These are phyloP conservation scores for Adelosebastes latens DNA, from an alignment of 2,797 vertebrate genomes.

Conservation along the genomic window DNA sequence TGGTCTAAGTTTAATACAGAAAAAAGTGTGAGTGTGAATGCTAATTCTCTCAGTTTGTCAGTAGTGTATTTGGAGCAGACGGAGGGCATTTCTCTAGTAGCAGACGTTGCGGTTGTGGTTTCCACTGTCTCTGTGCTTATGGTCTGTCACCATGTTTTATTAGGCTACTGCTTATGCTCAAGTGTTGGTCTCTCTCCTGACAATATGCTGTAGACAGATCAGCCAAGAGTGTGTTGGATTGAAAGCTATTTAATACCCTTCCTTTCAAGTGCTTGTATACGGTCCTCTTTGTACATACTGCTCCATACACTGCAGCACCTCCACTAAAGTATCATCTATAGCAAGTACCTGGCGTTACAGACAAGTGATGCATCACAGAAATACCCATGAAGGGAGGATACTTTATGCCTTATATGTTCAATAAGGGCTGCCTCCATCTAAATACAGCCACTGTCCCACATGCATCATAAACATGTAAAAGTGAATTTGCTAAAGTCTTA, in stretches of 20 bases:
- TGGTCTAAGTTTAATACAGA: background rate
- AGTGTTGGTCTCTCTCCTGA: constrained; percentile 4
- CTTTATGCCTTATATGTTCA: background rate
- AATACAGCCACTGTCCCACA: constrained; percentile 1
- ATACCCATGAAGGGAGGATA: background rate
- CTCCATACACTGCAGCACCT: background rate
- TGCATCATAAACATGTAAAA: constrained; percentile 8
- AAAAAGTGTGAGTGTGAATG: background rate
- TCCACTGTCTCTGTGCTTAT: constrained; percentile 23
- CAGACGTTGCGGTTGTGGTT: constrained; percentile 32
- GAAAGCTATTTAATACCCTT: background rate
- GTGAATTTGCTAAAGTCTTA: background rate
- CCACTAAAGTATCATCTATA: background rate
- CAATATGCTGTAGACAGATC: background rate
- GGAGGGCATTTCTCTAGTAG: background rate
- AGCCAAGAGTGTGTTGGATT: background rate
- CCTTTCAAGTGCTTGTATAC: background rate
- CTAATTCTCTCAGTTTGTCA: constrained; percentile 16
- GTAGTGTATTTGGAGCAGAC: constrained; percentile 5
- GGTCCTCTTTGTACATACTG: background rate
- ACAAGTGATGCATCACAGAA: background rate
- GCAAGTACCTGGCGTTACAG: background rate
- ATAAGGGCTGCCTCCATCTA: background rate
- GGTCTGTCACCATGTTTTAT: constrained; percentile 41
- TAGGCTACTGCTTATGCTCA: background rate